phyloP scores from a whole-genome alignment of 2,888 invertebrate genomes.

The Allygus modestus region DNA sequence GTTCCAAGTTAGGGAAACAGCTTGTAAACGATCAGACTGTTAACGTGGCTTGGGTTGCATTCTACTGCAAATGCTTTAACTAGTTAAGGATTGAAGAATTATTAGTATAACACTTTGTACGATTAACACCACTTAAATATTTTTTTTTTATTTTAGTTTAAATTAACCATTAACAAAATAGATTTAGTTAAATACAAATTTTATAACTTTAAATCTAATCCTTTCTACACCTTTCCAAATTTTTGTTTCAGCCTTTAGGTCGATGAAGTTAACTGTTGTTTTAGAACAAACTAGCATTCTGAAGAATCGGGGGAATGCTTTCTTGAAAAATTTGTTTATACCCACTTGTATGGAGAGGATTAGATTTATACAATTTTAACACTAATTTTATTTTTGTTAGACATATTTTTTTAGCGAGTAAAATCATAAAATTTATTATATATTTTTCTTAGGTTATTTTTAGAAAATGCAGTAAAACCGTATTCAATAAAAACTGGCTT shows the following conservation, averaged over 20 bases:
- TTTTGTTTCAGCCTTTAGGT: background rate
- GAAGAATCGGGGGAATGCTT: background rate
- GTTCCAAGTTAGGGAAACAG: too few relatives aligned
- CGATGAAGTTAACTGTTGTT: background rate
- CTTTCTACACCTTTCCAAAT: background rate
- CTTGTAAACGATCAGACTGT: constrained; percentile 3
- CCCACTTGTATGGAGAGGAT: background rate
- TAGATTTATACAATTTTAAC: background rate
- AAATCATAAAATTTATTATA: too few relatives aligned
- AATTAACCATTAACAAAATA: constrained; percentile 35
- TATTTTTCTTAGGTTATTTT: too few relatives aligned
- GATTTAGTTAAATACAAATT: background rate
- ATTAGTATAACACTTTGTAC: constrained; percentile 12
- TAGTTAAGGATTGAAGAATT: constrained; percentile 49
- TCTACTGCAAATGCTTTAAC: constrained; percentile 32
- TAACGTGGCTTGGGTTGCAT: background rate
- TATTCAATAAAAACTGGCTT: too few relatives aligned
- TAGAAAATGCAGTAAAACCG: too few relatives aligned
- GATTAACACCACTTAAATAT: constrained; percentile 38
- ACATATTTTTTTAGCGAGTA: background rate
- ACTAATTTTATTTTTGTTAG: constrained; percentile 12
- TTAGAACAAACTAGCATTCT: background rate
- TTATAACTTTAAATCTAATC: constrained; percentile 3
- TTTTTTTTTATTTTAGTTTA: constrained; percentile 22
- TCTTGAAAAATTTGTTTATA: background rate